phyloP scores from a whole-genome alignment of 2,113 vertebrate genomes.

The Halichoerus grypus region DNA sequence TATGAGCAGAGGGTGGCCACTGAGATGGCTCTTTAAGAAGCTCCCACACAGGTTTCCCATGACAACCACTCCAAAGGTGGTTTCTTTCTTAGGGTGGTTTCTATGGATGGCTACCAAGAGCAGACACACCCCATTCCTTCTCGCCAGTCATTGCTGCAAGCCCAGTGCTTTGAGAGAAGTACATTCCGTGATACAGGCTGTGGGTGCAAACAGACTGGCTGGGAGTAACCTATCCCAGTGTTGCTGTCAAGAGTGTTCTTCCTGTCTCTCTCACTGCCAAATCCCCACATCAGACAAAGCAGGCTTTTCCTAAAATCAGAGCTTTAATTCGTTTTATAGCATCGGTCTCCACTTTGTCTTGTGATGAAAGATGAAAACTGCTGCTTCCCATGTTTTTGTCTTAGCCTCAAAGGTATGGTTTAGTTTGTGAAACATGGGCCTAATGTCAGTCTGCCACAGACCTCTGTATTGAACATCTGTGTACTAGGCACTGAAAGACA shows the following conservation, averaged over 20 bases:
- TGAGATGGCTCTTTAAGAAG: not conserved
- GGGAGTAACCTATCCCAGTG: not conserved
- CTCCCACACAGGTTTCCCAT: not conserved
- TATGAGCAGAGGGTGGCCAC: not conserved
- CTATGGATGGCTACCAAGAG: not conserved
- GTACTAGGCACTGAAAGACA: not conserved
- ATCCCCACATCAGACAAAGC: conserved; percentile 15
- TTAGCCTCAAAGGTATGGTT: not conserved
- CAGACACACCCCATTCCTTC: not conserved
- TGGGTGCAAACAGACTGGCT: not conserved
- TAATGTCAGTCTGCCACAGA: not conserved
- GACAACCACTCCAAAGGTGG: not conserved
- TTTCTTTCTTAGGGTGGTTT: not conserved
- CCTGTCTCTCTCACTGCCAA: not conserved
- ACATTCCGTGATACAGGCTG: not conserved
- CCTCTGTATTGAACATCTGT: not conserved
- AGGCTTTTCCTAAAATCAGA: conserved; percentile 51
- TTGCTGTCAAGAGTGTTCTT: conserved; percentile 48
- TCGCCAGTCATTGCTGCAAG: not conserved
- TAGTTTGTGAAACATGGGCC: not conserved
- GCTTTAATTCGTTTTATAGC: not conserved
- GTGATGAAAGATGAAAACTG: conserved; percentile 15
- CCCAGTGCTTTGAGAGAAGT: not conserved
- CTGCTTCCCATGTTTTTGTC: conserved; percentile 34
- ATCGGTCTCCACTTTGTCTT: conserved; percentile 18